Percentiles rank a stretch among this genome's conserved stretches.
phyloP scores from a whole-genome alignment of 1,140 invertebrate species.

The Aphelinus atriplicis region DNA sequence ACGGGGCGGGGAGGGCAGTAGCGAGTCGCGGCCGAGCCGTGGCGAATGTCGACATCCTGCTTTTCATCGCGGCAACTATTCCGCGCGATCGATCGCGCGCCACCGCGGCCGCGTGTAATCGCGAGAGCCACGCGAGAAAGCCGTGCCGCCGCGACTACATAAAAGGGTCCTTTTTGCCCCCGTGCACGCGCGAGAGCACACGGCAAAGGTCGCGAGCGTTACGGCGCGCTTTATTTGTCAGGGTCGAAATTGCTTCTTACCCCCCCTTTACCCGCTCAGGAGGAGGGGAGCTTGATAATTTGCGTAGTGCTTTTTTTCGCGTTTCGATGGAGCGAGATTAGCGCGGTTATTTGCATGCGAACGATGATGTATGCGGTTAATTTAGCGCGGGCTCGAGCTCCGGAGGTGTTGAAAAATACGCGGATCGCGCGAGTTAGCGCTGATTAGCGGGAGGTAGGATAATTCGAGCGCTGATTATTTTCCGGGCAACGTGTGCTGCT shows the following conservation, averaged over 20 bases:
- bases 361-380: neutral
- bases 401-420: too few relatives aligned
- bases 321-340: too few relatives aligned
- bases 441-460: too few relatives aligned
- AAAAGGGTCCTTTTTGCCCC: neutral
- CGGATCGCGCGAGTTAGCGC: too few relatives aligned
- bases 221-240: conserved; percentile 10
- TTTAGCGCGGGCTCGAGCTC: neutral
- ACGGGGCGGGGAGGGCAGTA: neutral
- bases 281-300: neutral
- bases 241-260: conserved; percentile 12
- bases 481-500: too few relatives aligned
- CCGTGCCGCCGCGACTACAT: too few relatives aligned
- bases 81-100: neutral
- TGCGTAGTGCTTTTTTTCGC: neutral
- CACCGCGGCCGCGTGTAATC: neutral
- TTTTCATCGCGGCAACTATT: neutral
- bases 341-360: neutral
- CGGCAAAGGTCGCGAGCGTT: neutral
- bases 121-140: neutral
- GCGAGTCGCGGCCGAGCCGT: neutral
- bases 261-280: neutral
- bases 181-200: neutral
- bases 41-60: conserved; percentile 34
- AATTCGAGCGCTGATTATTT: too few relatives aligned